These are phyloP conservation scores for Hoplodrina blanda DNA, from an alignment of 2,888 invertebrate genomes.

Conservation along the genomic window DNA sequence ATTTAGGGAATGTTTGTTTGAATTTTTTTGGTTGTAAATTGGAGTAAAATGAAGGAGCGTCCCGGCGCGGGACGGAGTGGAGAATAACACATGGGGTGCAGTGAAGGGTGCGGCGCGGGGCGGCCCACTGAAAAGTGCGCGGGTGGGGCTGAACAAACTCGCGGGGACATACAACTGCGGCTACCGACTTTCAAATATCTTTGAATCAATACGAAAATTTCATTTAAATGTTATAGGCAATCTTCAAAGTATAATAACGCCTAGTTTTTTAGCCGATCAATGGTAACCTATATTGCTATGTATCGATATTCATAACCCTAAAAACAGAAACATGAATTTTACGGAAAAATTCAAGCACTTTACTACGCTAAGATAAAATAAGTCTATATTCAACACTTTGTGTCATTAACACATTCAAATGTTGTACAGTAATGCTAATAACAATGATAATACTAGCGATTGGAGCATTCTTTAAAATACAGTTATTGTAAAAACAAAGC, in stretches of 20 bases:
- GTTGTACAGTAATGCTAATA: constrained; percentile 41
- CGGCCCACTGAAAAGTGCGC: constrained; percentile 90
- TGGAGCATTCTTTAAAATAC: constrained; percentile 68
- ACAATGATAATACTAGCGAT: constrained; percentile 53
- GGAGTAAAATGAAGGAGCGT: constrained; percentile 90
- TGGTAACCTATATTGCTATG: neutral
- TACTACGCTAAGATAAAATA: constrained; percentile 17
- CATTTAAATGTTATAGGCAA: constrained; percentile 4
- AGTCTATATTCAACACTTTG: constrained; percentile 14
- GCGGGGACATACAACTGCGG: constrained; percentile 85
- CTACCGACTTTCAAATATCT: constrained; percentile 69
- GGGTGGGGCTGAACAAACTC: constrained; percentile 91
- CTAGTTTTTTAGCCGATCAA: neutral
- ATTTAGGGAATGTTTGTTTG: constrained; percentile 86
- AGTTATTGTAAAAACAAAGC: constrained; percentile 78
- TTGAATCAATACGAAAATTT: constrained; percentile 43
- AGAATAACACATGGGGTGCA: constrained; percentile 86
- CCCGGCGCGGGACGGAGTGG: constrained; percentile 88
- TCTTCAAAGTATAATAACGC: neutral
- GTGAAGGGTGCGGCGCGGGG: constrained; percentile 86
- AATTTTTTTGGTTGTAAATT: constrained; percentile 90
- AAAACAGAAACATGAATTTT: neutral
- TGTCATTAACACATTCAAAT: constrained; percentile 42
- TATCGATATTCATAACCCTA: constrained; percentile 9
- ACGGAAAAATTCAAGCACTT: constrained; percentile 2